Conservation (phyloP, 2,113 vertebrate genomes). For the Phalacrocorax aristotelis region DNA sequence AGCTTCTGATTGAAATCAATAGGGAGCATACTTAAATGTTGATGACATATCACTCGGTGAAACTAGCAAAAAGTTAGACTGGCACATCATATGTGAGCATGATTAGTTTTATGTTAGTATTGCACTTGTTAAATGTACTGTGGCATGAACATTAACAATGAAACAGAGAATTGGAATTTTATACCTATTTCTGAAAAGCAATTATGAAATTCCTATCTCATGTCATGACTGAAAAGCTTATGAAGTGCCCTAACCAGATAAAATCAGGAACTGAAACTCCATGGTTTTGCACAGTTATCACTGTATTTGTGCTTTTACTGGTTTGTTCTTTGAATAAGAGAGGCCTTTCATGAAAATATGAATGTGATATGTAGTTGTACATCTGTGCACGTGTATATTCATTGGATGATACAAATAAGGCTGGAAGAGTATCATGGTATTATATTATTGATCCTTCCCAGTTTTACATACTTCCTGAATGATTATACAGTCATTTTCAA, state of each 20-base stretch:
- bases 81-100: background rate
- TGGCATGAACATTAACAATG: background rate
- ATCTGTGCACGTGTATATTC: background rate
- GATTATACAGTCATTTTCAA: background rate
- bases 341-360: background rate
- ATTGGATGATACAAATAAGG: background rate
- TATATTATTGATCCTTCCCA: background rate
- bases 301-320: background rate
- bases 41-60: background rate
- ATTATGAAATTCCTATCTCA: background rate
- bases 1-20: background rate
- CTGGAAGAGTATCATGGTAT: background rate
- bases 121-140: background rate
- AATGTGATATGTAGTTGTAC: background rate
- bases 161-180: background rate
- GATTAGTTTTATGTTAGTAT: background rate
- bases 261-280: background rate
- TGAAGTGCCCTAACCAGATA: background rate
- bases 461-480: background rate
- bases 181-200: background rate
- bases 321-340: background rate
- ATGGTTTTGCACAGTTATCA: background rate
- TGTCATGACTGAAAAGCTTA: background rate
- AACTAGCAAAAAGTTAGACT: background rate
- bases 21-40: background rate